phyloP scores from a whole-genome alignment of 1,140 invertebrate species.

The Drosophila navojoa region DNA sequence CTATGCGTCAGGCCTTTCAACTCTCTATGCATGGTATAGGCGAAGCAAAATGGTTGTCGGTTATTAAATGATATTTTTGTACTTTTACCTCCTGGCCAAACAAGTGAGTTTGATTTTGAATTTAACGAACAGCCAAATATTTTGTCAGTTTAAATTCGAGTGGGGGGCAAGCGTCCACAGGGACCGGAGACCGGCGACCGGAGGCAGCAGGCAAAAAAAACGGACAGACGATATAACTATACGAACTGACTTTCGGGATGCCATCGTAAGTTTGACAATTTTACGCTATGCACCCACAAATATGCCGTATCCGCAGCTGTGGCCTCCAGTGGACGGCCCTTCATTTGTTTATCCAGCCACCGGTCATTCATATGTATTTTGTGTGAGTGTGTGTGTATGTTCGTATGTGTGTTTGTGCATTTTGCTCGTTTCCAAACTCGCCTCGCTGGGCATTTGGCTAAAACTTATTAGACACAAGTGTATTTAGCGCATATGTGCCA shows the following conservation, averaged over 20 bases:
- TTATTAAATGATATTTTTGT: slow-evolving; percentile 42
- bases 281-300: slow-evolving; percentile 71
- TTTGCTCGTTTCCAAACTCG: slow-evolving; percentile 26
- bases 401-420: slow-evolving; percentile 10
- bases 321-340: slow-evolving; percentile 53
- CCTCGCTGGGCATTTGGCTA: slow-evolving; percentile 72
- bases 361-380: slow-evolving; percentile 11
- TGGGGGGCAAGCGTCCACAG: slow-evolving; percentile 29
- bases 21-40: slow-evolving; percentile 53
- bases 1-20: slow-evolving; percentile 52
- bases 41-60: too few relatives aligned
- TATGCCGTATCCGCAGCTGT: slow-evolving; percentile 72
- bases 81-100: slow-evolving; percentile 25
- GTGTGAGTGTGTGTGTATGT: slow-evolving; percentile 24
- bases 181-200: background rate
- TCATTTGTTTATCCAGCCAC: slow-evolving; percentile 65
- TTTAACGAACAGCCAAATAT: slow-evolving; percentile 69
- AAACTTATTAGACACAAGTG: slow-evolving; percentile 80
- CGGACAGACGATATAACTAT: slow-evolving; percentile 66
- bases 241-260: slow-evolving; percentile 68
- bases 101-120: slow-evolving; percentile 59
- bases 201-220: slow-evolving; percentile 31
- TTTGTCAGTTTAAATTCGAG: slow-evolving; percentile 79
- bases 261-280: slow-evolving; percentile 76
- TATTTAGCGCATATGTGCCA: slow-evolving; percentile 72